Conservation (phyloP, 2,113 vertebrate genomes). For the Leptobrachium leishanense region DNA sequence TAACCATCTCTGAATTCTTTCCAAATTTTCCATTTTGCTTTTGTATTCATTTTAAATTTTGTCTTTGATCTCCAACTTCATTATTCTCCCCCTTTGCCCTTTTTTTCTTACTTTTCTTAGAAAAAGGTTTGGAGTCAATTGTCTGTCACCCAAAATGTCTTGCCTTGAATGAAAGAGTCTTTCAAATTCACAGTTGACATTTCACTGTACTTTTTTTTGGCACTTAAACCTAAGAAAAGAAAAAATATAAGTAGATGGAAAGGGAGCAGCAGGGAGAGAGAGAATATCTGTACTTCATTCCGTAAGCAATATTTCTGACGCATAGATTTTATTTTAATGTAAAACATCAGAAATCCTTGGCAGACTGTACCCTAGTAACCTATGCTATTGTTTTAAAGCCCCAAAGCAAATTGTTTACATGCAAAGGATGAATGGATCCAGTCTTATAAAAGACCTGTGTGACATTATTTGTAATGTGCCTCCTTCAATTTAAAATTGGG, state of each 20-base stretch:
- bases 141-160: conserved; percentile 52
- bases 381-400: conserved; percentile 59
- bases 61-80: no score
- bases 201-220: conserved; percentile 27
- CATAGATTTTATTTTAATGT: conserved; percentile 61
- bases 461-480: neutral
- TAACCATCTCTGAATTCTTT: no score
- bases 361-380: conserved; percentile 52
- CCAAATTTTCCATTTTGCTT: no score
- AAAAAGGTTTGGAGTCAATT: conserved; percentile 54
- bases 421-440: neutral
- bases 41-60: no score
- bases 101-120: conserved; percentile 1
- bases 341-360: conserved; percentile 58
- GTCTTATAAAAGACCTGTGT: conserved; percentile 11
- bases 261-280: neutral
- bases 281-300: neutral
- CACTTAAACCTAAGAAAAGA: conserved; percentile 17
- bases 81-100: no score
- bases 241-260: neutral
- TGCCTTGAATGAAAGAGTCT: conserved; percentile 58
- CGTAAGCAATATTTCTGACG: conserved; percentile 38
- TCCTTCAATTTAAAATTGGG: neutral
- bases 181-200: conserved; percentile 47
- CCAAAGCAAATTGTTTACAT: conserved; percentile 50